A percentile compares a stretch with the other conserved stretches of the same genome.
phyloP scores from a whole-genome alignment of 2,888 invertebrate genomes.

The Nomada lathburiana region DNA sequence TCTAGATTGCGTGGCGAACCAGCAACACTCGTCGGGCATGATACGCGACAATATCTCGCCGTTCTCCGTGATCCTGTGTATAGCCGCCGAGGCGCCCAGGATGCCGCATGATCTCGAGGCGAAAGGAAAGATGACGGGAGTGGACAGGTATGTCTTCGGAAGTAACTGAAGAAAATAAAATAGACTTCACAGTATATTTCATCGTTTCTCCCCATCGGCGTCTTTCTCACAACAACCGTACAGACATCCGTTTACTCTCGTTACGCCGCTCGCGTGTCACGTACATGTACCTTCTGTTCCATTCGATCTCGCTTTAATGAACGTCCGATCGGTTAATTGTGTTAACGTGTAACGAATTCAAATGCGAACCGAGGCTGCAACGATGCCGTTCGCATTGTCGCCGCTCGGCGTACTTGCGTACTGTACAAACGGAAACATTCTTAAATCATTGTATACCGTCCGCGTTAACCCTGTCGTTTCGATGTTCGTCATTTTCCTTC shows the following conservation, averaged over 20 bases:
- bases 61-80: slow-evolving; percentile 56
- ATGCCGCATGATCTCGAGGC: slow-evolving; percentile 68
- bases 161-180: slow-evolving; percentile 70
- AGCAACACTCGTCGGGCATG: slow-evolving; percentile 75
- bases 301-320: not conserved
- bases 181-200: not conserved
- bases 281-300: slow-evolving; percentile 30
- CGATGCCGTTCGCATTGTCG: too few relatives aligned
- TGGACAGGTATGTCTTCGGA: slow-evolving; percentile 75
- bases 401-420: too few relatives aligned
- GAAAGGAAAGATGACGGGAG: slow-evolving; percentile 75
- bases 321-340: not conserved
- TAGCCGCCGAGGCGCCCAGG: slow-evolving; percentile 58
- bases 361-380: too few relatives aligned
- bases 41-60: slow-evolving; percentile 71
- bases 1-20: slow-evolving; percentile 66
- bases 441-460: too few relatives aligned
- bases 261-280: slow-evolving; percentile 30
- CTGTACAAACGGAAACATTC: too few relatives aligned
- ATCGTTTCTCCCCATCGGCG: slow-evolving; percentile 6
- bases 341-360: too few relatives aligned
- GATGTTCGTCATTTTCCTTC: too few relatives aligned
- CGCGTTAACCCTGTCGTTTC: too few relatives aligned
- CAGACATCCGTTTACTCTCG: slow-evolving; percentile 53
- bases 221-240: slow-evolving; percentile 55